phyloP scores from a whole-genome alignment of 2,113 vertebrate species.

The Protobothrops flavoviridis region DNA sequence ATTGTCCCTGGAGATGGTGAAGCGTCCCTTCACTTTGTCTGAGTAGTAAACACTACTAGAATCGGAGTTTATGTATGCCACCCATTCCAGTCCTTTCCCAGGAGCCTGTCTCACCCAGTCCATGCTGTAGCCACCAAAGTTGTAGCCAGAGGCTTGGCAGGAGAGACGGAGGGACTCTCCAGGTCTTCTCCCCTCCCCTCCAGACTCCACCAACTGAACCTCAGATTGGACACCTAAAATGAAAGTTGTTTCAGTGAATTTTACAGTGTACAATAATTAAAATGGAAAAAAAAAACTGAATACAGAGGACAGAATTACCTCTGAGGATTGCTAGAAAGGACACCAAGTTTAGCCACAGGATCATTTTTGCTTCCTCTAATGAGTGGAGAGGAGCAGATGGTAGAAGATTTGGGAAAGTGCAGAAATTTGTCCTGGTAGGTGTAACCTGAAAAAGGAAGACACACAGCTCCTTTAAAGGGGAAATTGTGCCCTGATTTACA shows the following conservation, averaged over 20 bases:
- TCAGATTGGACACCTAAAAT: too few species aligned
- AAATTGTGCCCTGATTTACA: background rate
- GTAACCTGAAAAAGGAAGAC: background rate
- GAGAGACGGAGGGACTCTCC: too few species aligned
- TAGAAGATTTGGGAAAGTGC: too few species aligned
- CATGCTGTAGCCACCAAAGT: too few species aligned
- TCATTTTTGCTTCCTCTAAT: background rate
- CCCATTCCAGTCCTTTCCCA: too few species aligned
- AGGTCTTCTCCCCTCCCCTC: too few species aligned
- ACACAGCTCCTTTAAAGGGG: background rate
- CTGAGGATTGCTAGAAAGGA: background rate
- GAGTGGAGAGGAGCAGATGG: background rate
- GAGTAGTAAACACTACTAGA: background rate
- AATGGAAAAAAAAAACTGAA: background rate
- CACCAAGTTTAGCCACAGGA: background rate
- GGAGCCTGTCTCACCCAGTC: too few species aligned
- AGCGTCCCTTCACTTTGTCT: background rate
- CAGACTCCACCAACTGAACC: background rate
- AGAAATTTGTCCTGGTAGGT: too few species aligned
- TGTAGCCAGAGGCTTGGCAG: too few species aligned
- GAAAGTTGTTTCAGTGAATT: too few species aligned
- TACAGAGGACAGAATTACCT: background rate
- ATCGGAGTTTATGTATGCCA: rapidly evolving
- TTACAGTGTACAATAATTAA: too few species aligned
- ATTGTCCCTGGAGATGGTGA: background rate